Percentiles rank a stretch among this genome's conserved stretches.
Conservation (phyloP, 2,113 vertebrate species). For the human (Homo sapiens) region GRCh38 chr11:115799001-115799500, state of each 20-base stretch:
- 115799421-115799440: not conserved
- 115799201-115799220: slow-evolving; percentile 54
- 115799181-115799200: slow-evolving; percentile 75
- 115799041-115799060: slow-evolving; percentile 74
- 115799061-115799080: slow-evolving; percentile 80
- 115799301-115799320: slow-evolving; percentile 37
- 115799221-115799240: slow-evolving; percentile 74
- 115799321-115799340: slow-evolving; percentile 53
- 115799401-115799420: not conserved
- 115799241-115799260: slow-evolving; percentile 74
- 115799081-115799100: slow-evolving; percentile 77
- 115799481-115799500: not conserved
- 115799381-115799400: not conserved
- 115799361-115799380: not conserved
- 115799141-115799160: slow-evolving; percentile 80
- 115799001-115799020: slow-evolving; percentile 76
- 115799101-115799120: slow-evolving; percentile 83
- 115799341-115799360: slow-evolving; percentile 16
- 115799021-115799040: slow-evolving; percentile 82
- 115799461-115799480: not conserved
- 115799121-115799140: slow-evolving; percentile 64
- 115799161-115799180: slow-evolving; percentile 75
- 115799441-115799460: not conserved
- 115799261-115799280: slow-evolving; percentile 69
- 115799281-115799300: slow-evolving; percentile 50